A percentile compares a stretch with the other conserved stretches of the same genome.
These are phyloP conservation scores for Mycetomoellerius zeteki DNA, from an alignment of 1,140 invertebrate genomes.

Conservation along the genomic window DNA sequence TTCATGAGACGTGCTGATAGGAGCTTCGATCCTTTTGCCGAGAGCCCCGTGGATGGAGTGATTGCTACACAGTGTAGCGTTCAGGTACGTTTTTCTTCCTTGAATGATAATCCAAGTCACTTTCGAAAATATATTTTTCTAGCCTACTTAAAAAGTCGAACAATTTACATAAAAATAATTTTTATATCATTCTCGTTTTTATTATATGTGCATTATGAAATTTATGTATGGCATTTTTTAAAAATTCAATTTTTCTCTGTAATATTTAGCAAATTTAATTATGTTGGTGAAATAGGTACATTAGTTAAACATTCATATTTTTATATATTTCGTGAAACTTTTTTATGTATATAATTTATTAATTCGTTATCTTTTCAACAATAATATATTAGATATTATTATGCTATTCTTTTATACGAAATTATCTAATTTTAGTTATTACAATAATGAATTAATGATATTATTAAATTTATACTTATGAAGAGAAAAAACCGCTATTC, in stretches of 20 bases:
- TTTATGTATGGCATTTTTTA: no score
- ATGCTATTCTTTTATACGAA: no score
- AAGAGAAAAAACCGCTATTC: no score
- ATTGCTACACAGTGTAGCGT: conserved; percentile 99
- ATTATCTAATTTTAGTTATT: no score
- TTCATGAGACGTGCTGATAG: conserved; percentile 99
- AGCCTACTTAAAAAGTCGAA: not conserved
- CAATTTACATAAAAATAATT: not conserved
- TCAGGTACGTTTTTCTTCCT: conserved; percentile 89
- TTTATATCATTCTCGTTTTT: not conserved
- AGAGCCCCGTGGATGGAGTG: conserved; percentile 99
- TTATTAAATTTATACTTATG: no score
- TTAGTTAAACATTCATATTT: not conserved
- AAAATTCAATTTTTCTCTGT: not conserved
- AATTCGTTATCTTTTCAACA: no score
- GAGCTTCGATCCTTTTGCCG: conserved; percentile 99
- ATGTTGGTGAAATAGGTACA: not conserved
- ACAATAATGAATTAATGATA: no score
- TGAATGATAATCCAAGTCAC: not conserved
- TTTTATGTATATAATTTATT: not conserved
- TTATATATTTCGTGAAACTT: not conserved
- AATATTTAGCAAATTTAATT: no score
- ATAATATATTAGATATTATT: no score
- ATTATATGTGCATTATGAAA: not conserved
- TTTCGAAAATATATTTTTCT: not conserved